These are phyloP conservation scores for Chymomyza caudatula DNA, from an alignment of 2,888 invertebrate genomes.

Conservation along the genomic window DNA sequence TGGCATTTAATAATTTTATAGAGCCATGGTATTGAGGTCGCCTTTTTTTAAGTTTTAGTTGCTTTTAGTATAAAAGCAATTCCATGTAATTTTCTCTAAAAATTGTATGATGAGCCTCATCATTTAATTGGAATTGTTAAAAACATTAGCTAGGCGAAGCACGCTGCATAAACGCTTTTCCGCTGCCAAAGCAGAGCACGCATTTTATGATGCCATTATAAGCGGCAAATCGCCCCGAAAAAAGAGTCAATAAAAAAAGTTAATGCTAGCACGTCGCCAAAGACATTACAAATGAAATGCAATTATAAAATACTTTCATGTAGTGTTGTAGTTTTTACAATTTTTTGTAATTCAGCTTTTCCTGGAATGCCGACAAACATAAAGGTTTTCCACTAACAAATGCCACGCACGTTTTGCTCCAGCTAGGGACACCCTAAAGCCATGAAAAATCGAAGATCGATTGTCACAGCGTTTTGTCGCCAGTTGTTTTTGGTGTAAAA, in stretches of 20 bases:
- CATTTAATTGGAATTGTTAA: constrained; percentile 45
- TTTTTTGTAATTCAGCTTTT: constrained; percentile 11
- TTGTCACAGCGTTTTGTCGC: not conserved
- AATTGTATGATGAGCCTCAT: not conserved
- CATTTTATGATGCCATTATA: constrained; percentile 15
- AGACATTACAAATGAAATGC: not conserved
- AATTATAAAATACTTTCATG: constrained; percentile 3
- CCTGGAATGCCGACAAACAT: constrained; percentile 24
- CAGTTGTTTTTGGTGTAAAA: constrained; percentile 37
- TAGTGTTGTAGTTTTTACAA: not conserved
- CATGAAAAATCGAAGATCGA: not conserved
- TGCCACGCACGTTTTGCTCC: constrained; percentile 35
- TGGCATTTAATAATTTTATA: not conserved
- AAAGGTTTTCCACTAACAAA: constrained; percentile 3
- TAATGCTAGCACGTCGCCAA: not conserved
- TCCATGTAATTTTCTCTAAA: not conserved
- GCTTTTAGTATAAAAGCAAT: not conserved
- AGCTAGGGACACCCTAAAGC: not conserved
- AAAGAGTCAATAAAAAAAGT: not conserved
- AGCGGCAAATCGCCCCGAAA: not conserved
- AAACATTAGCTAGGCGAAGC: constrained; percentile 48
- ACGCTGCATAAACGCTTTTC: constrained; percentile 34
- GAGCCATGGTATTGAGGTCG: not conserved
- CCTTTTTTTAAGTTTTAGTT: not conserved
- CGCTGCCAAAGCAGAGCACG: not conserved